phyloP scores from a whole-genome alignment of 1,140 invertebrate genomes.

The Rhyzopertha dominica region DNA sequence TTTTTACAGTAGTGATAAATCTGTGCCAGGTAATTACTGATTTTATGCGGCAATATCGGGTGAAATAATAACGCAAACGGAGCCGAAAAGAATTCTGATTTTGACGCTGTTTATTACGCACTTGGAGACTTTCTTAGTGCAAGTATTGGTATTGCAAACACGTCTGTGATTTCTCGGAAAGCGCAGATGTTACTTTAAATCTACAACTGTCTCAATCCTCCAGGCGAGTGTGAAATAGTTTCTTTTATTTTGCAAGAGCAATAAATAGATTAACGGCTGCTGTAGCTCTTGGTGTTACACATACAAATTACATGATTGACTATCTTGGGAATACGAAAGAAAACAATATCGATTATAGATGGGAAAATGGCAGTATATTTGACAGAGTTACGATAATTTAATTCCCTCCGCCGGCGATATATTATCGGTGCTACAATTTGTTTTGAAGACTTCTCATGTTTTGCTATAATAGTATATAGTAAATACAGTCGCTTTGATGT shows the following conservation, averaged over 20 bases:
- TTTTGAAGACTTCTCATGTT: no score
- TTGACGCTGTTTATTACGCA: no score
- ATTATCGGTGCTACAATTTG: no score
- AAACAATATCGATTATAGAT: slow-evolving; percentile 24
- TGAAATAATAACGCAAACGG: no score
- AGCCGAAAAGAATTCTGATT: no score
- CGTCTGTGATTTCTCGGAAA: slow-evolving; percentile 24
- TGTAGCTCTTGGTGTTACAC: slow-evolving; percentile 26
- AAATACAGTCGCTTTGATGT: no score
- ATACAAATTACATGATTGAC: slow-evolving; percentile 37
- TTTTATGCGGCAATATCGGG: no score
- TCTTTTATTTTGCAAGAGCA: slow-evolving; percentile 29
- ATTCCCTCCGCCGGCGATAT: no score
- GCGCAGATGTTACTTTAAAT: slow-evolving; percentile 24
- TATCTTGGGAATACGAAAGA: slow-evolving; percentile 29
- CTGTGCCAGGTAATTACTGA: no score
- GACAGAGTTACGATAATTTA: slow-evolving; percentile 37
- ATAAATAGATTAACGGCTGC: slow-evolving; percentile 30
- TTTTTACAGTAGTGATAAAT: no score
- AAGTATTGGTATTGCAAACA: slow-evolving; percentile 24
- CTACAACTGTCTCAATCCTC: slow-evolving; percentile 36
- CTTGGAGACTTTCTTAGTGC: no score
- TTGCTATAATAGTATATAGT: no score
- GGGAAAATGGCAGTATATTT: slow-evolving; percentile 24
- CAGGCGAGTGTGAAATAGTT: slow-evolving; percentile 36